Evolutionary conservation across 1,140 invertebrate genomes (phyloP).

Genomic region (Mizuhopecten yessoensis): DNA sequence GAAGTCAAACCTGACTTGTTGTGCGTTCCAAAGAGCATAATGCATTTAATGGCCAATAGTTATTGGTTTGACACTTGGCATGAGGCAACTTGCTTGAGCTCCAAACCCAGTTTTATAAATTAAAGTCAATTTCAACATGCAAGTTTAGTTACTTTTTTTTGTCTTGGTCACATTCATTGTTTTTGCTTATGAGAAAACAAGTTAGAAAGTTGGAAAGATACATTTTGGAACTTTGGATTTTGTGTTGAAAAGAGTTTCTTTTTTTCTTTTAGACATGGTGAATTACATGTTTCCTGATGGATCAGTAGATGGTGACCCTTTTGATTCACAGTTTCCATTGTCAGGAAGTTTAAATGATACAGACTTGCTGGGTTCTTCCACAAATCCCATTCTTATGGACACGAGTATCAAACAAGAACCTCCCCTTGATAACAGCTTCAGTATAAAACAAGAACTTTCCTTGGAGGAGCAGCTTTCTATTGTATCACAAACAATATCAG

Average conservation of each 20-base stretch:
- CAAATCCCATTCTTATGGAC: conserved; percentile 40
- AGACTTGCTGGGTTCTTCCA: conserved; percentile 41
- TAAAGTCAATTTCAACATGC: too few species aligned
- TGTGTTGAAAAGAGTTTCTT: not conserved
- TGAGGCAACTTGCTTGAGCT: too few species aligned
- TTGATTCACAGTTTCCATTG: conserved; percentile 63
- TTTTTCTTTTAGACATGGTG: conserved; percentile 76
- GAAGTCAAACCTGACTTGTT: too few species aligned
- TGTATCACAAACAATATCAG: conserved; percentile 59
- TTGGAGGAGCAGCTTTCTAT: conserved; percentile 63
- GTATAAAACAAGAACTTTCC: conserved; percentile 47
- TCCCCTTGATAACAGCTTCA: conserved; percentile 48
- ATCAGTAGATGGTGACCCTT: conserved; percentile 58
- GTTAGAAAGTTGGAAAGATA: not conserved
- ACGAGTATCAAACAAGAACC: conserved; percentile 71
- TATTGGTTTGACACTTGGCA: too few species aligned
- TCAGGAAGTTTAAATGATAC: conserved; percentile 53
- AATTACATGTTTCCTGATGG: conserved; percentile 76
- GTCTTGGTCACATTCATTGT: too few species aligned
- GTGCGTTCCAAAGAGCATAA: too few species aligned
- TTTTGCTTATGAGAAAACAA: too few species aligned
- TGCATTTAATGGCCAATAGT: too few species aligned
- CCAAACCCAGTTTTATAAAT: too few species aligned
- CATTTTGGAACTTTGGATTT: not conserved
- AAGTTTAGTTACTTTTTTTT: too few species aligned